phyloP scores from a whole-genome alignment of 2,113 vertebrate genomes.

The Daubentonia madagascariensis region DNA sequence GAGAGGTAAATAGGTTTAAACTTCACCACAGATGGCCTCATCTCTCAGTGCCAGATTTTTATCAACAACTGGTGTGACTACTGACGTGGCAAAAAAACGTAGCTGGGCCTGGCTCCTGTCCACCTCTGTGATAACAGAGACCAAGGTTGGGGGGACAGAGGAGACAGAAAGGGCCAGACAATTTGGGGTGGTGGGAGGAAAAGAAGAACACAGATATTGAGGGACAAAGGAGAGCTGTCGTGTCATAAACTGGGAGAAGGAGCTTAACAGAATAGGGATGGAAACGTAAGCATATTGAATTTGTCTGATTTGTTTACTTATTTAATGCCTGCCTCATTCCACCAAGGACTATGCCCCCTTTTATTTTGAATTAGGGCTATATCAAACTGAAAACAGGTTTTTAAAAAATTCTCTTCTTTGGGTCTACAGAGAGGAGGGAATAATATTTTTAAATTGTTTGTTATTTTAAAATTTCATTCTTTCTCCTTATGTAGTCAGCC shows the following conservation, averaged over 20 bases:
- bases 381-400: constrained; percentile 30
- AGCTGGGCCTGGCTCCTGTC: constrained; percentile 45
- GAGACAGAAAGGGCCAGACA: neutral
- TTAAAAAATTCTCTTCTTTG: constrained; percentile 40
- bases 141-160: neutral
- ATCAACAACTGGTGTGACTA: constrained; percentile 48
- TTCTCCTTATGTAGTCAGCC: constrained; percentile 30
- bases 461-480: constrained; percentile 48
- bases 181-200: neutral
- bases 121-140: neutral
- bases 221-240: neutral
- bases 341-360: neutral
- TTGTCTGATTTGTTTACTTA: neutral
- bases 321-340: neutral
- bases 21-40: constrained; percentile 40
- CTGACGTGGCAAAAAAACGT: neutral
- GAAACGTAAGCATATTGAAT: neutral
- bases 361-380: neutral
- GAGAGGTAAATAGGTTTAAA: constrained; percentile 64
- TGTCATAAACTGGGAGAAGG: neutral
- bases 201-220: neutral
- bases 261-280: neutral
- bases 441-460: neutral
- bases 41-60: constrained; percentile 59
- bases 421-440: neutral